A percentile compares a stretch with the other conserved stretches of the same genome.
phyloP scores from a whole-genome alignment of 2,888 invertebrate genomes.

The Spisula subtruncata region DNA sequence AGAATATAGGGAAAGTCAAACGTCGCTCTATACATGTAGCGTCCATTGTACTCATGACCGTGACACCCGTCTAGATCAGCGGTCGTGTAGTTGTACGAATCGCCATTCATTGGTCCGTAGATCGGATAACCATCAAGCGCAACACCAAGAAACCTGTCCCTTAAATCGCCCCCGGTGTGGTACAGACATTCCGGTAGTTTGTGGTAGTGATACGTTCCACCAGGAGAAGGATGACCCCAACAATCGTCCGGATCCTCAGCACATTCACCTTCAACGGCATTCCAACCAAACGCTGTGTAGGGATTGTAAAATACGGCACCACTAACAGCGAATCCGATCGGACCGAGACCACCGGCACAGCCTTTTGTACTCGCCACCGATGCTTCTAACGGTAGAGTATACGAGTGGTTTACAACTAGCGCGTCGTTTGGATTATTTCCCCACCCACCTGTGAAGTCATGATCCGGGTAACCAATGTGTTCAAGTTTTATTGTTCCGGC shows the following conservation, averaged over 20 bases:
- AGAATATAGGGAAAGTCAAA: slow-evolving; percentile 55
- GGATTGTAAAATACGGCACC: slow-evolving; percentile 70
- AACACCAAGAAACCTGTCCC: slow-evolving; percentile 64
- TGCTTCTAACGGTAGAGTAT: slow-evolving; percentile 50
- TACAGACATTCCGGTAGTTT: slow-evolving; percentile 55
- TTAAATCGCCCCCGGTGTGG: slow-evolving; percentile 30
- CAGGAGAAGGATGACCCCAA: slow-evolving; percentile 45
- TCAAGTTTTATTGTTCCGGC: slow-evolving; percentile 32
- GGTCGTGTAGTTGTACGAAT: slow-evolving; percentile 33
- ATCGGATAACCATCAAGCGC: slow-evolving; percentile 63
- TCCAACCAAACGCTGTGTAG: slow-evolving; percentile 49
- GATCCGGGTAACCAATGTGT: slow-evolving; percentile 59
- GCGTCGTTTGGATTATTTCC: slow-evolving; percentile 60
- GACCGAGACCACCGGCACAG: slow-evolving; percentile 64
- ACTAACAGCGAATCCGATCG: slow-evolving; percentile 64
- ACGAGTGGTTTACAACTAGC: slow-evolving; percentile 53
- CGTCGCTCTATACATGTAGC: slow-evolving; percentile 55
- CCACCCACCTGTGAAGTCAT: slow-evolving; percentile 52
- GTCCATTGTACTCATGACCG: slow-evolving; percentile 41
- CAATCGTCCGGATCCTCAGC: slow-evolving; percentile 64
- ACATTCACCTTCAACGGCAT: slow-evolving; percentile 64
- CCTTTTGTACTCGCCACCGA: slow-evolving; percentile 51
- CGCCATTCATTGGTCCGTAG: slow-evolving; percentile 52
- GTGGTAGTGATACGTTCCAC: slow-evolving; percentile 66
- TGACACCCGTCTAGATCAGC: slow-evolving; percentile 54